phyloP scores from a whole-genome alignment of 2,888 invertebrate species.

The Thecophora atra region DNA sequence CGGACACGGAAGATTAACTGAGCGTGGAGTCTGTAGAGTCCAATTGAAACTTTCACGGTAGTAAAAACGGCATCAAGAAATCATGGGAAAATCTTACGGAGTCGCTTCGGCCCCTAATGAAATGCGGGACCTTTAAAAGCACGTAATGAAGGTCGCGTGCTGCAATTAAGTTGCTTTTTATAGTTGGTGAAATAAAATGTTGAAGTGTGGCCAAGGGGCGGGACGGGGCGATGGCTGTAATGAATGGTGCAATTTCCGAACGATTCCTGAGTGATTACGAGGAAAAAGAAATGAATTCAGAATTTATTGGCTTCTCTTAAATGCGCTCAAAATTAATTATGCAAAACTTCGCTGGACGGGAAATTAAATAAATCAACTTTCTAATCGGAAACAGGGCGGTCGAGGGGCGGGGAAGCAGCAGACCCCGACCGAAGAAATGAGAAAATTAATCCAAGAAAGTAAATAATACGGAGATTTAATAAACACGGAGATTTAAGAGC shows the following conservation, averaged over 20 bases:
- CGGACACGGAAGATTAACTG: not conserved
- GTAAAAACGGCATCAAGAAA: not conserved
- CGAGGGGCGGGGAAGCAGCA: not conserved
- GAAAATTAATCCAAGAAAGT: no score
- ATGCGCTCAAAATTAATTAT: slow-evolving; percentile 31
- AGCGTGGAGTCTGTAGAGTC: slow-evolving; percentile 47
- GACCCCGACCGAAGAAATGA: not conserved
- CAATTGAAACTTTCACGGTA: slow-evolving; percentile 46
- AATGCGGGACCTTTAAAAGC: slow-evolving; percentile 14
- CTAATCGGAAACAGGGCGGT: not conserved
- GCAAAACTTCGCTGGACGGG: slow-evolving; percentile 20
- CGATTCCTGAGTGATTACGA: slow-evolving; percentile 25
- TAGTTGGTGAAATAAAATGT: slow-evolving; percentile 14
- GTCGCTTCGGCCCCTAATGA: not conserved
- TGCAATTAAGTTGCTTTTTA: slow-evolving; percentile 24
- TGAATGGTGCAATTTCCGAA: slow-evolving; percentile 32
- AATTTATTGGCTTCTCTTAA: slow-evolving; percentile 29
- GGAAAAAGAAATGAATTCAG: slow-evolving; percentile 10
- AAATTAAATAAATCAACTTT: slow-evolving; percentile 33
- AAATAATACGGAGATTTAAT: slow-evolving; percentile 1
- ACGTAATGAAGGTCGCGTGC: slow-evolving; percentile 23
- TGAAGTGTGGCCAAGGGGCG: not conserved
- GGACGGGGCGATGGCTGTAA: not conserved
- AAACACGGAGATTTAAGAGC: not conserved
- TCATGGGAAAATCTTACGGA: slow-evolving; percentile 1